A percentile compares a stretch with the other conserved stretches of the same genome.
Evolutionary conservation across 2,113 vertebrate genomes (phyloP).

Genomic region (Diadophis punctatus): DNA sequence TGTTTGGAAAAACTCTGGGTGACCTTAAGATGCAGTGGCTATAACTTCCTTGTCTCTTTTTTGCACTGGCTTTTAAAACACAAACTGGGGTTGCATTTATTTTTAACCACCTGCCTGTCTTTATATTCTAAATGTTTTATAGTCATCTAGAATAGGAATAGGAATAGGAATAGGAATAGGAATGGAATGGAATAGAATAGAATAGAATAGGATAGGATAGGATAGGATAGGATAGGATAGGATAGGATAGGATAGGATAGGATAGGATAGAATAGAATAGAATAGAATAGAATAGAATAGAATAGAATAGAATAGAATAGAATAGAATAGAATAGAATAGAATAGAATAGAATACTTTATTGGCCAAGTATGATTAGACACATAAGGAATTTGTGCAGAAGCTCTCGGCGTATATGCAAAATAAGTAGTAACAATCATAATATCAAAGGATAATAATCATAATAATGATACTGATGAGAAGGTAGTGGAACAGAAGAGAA

Average conservation of each 20-base stretch:
- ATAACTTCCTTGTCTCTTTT: constrained; percentile 24
- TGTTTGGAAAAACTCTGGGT: constrained; percentile 54
- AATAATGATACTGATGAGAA: background rate
- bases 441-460: background rate
- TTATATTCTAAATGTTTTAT: background rate
- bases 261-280: too few relatives aligned
- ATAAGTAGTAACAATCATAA: background rate
- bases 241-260: background rate
- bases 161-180: background rate
- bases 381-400: background rate
- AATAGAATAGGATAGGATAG: background rate
- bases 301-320: too few relatives aligned
- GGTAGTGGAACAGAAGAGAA: background rate
- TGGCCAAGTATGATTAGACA: background rate
- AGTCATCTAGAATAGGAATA: background rate
- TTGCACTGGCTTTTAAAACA: constrained; percentile 7
- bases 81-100: background rate
- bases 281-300: too few relatives aligned
- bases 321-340: too few relatives aligned
- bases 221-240: background rate
- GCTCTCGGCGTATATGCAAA: background rate
- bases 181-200: background rate
- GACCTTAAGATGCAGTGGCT: constrained; percentile 26
- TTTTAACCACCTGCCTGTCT: background rate
- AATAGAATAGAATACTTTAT: too few relatives aligned